A percentile compares a stretch with the other conserved stretches of the same genome.
These are phyloP conservation scores for Nothura maculosa DNA, from an alignment of 2,797 vertebrate genomes.

Conservation along the genomic window DNA sequence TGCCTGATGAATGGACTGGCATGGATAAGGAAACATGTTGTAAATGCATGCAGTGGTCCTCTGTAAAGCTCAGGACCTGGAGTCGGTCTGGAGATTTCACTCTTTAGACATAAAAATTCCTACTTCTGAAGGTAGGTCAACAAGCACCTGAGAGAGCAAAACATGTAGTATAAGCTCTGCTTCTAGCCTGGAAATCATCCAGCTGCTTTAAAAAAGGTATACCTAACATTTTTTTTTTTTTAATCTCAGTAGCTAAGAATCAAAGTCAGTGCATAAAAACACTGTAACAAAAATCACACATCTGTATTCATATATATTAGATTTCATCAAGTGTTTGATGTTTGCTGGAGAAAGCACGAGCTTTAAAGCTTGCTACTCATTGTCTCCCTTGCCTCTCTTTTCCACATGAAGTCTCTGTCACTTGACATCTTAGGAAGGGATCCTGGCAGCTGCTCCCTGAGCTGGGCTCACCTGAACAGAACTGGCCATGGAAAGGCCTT, in stretches of 20 bases:
- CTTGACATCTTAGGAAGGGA: background rate
- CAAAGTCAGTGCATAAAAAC: background rate
- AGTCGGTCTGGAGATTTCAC: background rate
- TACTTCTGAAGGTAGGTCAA: background rate
- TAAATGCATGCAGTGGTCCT: background rate
- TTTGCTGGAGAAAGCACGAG: background rate
- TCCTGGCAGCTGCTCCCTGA: fast-evolving
- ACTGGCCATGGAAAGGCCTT: background rate
- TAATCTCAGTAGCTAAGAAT: background rate
- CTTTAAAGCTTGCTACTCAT: background rate
- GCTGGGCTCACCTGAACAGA: background rate
- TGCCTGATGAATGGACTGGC: background rate
- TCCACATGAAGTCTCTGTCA: background rate
- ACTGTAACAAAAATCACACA: background rate
- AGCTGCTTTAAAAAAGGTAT: background rate
- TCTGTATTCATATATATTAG: background rate
- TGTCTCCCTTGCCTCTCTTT: background rate
- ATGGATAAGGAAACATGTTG: background rate
- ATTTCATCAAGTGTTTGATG: background rate
- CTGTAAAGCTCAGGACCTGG: too few relatives aligned
- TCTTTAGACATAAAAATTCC: background rate
- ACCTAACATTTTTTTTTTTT: background rate
- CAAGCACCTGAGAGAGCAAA: background rate
- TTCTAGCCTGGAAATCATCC: background rate
- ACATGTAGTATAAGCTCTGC: background rate